Evolutionary conservation across 2,888 invertebrate species (phyloP).

Genomic region (Alloplasta piceator): DNA sequence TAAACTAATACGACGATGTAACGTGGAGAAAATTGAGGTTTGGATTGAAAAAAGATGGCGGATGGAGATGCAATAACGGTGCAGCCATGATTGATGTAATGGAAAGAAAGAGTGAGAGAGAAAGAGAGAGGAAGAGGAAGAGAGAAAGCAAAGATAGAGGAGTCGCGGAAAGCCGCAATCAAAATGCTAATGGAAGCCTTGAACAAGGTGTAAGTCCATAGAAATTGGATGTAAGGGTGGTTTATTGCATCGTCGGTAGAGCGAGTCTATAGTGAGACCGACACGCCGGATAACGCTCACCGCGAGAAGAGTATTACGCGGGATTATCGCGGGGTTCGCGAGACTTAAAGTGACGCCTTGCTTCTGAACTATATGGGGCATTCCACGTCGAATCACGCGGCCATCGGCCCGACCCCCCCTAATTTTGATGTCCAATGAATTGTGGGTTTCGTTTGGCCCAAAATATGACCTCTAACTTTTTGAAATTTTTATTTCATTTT

Average conservation of each 20-base stretch:
- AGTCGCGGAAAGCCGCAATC: constrained; percentile 76
- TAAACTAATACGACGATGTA: too few species aligned
- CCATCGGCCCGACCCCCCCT: too few species aligned
- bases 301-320: constrained; percentile 79
- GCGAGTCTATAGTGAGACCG: constrained; percentile 22
- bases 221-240: constrained; percentile 81
- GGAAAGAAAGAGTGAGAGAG: background rate
- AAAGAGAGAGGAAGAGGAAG: background rate
- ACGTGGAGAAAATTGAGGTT: too few species aligned
- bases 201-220: constrained; percentile 81
- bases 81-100: background rate
- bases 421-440: too few species aligned
- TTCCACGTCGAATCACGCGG: too few species aligned
- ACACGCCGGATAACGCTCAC: constrained; percentile 28
- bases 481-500: too few species aligned
- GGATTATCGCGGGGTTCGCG: constrained; percentile 74
- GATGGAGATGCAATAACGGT: too few species aligned
- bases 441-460: too few species aligned
- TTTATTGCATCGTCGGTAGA: constrained; percentile 74
- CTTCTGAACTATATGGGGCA: background rate
- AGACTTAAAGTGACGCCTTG: constrained; percentile 58
- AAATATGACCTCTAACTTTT: too few species aligned
- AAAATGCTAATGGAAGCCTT: constrained; percentile 79
- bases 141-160: constrained; percentile 43
- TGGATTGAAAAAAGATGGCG: background rate